Conservation (phyloP, 2,797 vertebrate species). For the Hydrolagus colliei region DNA sequence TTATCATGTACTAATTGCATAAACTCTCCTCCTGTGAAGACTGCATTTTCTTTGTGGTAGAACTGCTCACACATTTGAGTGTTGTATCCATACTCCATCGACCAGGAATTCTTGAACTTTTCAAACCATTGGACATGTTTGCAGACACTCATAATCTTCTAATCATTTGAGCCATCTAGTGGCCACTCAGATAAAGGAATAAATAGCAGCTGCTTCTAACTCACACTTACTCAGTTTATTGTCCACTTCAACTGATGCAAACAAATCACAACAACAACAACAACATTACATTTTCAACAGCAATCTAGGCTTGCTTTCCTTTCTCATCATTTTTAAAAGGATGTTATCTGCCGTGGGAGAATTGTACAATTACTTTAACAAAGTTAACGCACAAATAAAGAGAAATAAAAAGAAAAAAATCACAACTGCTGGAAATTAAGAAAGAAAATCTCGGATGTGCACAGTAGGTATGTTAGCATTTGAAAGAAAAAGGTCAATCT, state of each 20-base stretch:
- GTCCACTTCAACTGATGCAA: not conserved
- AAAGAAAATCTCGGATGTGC: too few relatives aligned
- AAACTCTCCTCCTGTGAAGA: not conserved
- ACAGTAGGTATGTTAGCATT: too few relatives aligned
- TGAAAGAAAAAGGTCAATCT: too few relatives aligned
- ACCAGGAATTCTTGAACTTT: not conserved
- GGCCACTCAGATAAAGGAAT: not conserved
- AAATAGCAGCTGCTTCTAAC: not conserved
- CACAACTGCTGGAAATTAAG: too few relatives aligned
- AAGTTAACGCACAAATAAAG: too few relatives aligned
- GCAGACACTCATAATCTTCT: not conserved
- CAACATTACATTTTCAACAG: too few relatives aligned
- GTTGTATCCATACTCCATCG: not conserved
- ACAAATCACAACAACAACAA: too few relatives aligned
- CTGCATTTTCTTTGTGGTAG: not conserved
- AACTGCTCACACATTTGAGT: not conserved
- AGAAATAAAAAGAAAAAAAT: too few relatives aligned
- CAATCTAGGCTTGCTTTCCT: not conserved
- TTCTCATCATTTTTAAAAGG: not conserved
- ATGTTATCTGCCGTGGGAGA: too few relatives aligned
- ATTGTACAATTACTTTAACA: too few relatives aligned
- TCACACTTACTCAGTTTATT: not conserved
- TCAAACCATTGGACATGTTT: not conserved
- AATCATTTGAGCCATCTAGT: constrained; percentile 30
- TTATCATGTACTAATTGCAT: constrained; percentile 12